Percentiles rank a stretch among this genome's conserved stretches.
These are phyloP conservation scores for Dugesia japonica DNA, from an alignment of 2,888 invertebrate genomes.

Conservation along the genomic window DNA sequence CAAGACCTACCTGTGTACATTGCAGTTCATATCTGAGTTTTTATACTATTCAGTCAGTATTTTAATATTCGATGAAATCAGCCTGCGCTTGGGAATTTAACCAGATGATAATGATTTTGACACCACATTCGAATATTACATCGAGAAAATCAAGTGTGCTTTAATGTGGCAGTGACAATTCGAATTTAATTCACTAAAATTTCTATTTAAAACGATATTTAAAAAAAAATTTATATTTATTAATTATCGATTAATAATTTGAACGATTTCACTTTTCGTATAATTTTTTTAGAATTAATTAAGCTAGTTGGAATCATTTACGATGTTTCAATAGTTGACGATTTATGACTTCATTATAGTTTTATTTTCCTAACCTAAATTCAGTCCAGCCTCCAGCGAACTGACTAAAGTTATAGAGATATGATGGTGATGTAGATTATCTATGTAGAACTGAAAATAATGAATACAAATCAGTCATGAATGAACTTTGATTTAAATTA, in stretches of 20 bases:
- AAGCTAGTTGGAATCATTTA: constrained; percentile 1
- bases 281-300: constrained; percentile 12
- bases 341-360: constrained; percentile 20
- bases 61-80: constrained; percentile 6
- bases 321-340: constrained; percentile 16
- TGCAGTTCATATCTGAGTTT: constrained; percentile 14
- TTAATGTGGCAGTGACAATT: not conserved
- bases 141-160: not conserved
- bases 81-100: constrained; percentile 8
- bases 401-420: too few relatives aligned
- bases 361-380: constrained; percentile 11
- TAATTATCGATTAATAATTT: constrained; percentile 12
- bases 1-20: constrained; percentile 20
- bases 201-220: not conserved
- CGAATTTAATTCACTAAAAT: constrained; percentile 1
- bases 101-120: constrained; percentile 2
- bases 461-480: not conserved
- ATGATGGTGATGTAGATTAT: not conserved
- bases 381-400: not conserved
- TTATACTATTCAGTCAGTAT: constrained; percentile 20
- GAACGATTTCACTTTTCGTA: not conserved
- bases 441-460: not conserved
- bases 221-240: not conserved
- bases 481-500: not conserved
- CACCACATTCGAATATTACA: constrained; percentile 5